These are phyloP conservation scores for Urocyon cinereoargenteus DNA, from an alignment of 2,797 vertebrate species.

Conservation along the genomic window DNA sequence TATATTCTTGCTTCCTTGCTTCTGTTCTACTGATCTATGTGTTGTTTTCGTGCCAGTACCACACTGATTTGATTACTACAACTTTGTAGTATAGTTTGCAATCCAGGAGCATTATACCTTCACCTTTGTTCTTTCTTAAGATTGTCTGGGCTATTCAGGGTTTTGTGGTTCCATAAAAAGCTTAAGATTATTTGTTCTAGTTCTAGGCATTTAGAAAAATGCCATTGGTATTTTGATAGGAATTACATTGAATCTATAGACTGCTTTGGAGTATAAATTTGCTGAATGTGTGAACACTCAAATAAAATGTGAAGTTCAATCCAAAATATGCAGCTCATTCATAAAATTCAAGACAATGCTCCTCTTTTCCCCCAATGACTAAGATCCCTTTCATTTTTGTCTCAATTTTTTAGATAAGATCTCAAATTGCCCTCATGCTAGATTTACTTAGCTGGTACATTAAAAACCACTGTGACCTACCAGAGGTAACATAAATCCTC, in stretches of 20 bases:
- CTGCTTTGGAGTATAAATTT: background rate
- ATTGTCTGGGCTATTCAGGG: background rate
- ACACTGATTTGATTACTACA: background rate
- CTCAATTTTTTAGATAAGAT: background rate
- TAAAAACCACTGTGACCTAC: background rate
- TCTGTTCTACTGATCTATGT: background rate
- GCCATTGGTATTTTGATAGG: background rate
- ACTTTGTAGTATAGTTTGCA: background rate
- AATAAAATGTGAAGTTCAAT: background rate
- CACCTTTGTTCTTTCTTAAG: background rate
- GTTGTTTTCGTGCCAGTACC: background rate
- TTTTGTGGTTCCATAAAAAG: background rate
- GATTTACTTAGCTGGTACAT: background rate
- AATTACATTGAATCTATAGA: background rate
- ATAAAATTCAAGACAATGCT: background rate
- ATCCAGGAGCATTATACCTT: background rate
- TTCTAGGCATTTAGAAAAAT: background rate
- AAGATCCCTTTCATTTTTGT: constrained; percentile 16
- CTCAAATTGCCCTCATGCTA: background rate
- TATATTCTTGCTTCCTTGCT: background rate
- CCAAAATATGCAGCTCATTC: background rate
- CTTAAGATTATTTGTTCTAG: background rate
- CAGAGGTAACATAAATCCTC: background rate
- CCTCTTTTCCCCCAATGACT: background rate
- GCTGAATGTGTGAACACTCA: background rate